These are phyloP conservation scores for Lophochroa leadbeateri DNA, from an alignment of 2,113 vertebrate species.

Conservation along the genomic window DNA sequence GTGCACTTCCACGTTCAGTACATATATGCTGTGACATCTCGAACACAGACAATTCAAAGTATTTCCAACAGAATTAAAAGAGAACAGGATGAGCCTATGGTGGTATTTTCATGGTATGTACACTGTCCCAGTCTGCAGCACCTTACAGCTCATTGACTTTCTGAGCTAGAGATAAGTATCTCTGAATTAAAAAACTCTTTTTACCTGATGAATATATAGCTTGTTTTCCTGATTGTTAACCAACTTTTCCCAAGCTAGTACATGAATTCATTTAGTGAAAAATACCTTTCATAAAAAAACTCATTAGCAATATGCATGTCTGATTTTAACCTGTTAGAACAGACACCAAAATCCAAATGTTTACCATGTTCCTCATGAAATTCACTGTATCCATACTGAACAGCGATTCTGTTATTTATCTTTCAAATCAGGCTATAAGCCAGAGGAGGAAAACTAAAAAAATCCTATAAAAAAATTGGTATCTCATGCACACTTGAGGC, in stretches of 20 bases:
- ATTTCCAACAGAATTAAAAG: not conserved
- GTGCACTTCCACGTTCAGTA: not conserved
- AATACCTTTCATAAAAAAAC: not conserved
- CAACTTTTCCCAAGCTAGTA: not conserved
- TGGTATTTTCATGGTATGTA: not conserved
- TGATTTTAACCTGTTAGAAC: not conserved
- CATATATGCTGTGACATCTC: not conserved
- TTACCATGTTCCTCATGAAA: not conserved
- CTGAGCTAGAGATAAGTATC: not conserved
- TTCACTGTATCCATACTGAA: not conserved
- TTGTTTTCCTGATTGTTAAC: not conserved
- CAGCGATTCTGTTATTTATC: not conserved
- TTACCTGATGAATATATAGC: not conserved
- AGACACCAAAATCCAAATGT: not conserved
- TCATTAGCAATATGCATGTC: not conserved
- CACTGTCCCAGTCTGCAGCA: not conserved
- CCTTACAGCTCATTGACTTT: not conserved
- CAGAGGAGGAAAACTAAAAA: not conserved
- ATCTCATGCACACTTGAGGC: slow-evolving; percentile 3
- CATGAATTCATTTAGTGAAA: not conserved
- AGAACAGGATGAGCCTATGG: not conserved
- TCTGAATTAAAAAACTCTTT: not conserved
- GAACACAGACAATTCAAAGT: not conserved
- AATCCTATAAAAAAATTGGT: slow-evolving; percentile 1
- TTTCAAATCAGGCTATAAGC: not conserved